Percentiles rank a stretch among this genome's conserved stretches.
These are phyloP conservation scores for Nothobranchius kuhntae DNA, from an alignment of 2,113 vertebrate species.

Conservation along the genomic window DNA sequence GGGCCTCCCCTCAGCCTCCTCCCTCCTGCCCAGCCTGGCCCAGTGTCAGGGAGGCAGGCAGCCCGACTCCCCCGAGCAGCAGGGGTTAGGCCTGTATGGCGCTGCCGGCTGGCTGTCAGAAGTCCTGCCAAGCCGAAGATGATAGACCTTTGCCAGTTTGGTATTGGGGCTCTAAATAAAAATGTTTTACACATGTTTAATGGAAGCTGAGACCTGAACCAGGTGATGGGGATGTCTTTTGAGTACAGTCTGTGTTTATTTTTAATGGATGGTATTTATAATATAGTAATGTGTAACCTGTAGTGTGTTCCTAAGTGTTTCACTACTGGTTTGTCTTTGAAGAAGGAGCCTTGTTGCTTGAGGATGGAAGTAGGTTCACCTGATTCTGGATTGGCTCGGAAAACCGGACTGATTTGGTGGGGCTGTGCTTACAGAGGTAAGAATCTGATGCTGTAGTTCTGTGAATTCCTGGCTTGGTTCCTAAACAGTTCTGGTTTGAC, in stretches of 20 bases:
- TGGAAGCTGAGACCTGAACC: conserved; percentile 44
- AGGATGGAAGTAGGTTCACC: conserved; percentile 20
- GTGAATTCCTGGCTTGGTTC: conserved; percentile 63
- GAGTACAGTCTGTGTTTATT: conserved; percentile 38
- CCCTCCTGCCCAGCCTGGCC: conserved; percentile 62
- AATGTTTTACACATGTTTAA: conserved; percentile 82
- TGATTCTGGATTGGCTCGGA: conserved; percentile 33
- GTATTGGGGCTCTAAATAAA: conserved; percentile 74
- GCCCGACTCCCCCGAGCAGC: conserved; percentile 67
- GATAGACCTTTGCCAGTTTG: conserved; percentile 76
- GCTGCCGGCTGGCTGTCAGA: conserved; percentile 75
- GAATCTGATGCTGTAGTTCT: conserved; percentile 46
- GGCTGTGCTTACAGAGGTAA: conserved; percentile 32
- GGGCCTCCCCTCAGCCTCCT: conserved; percentile 54
- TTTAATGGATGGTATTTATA: conserved; percentile 25
- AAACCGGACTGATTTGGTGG: conserved; percentile 11
- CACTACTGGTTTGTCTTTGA: not conserved
- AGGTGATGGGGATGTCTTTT: conserved; percentile 39
- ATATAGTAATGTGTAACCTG: conserved; percentile 26
- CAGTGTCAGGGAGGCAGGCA: conserved; percentile 71
- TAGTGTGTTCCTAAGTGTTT: conserved; percentile 11
- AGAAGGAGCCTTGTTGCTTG: conserved; percentile 12
- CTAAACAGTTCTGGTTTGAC: conserved; percentile 69
- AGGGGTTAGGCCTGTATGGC: conserved; percentile 66
- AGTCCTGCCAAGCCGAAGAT: conserved; percentile 80